Evolutionary conservation across 2,888 invertebrate species (phyloP).

Genomic region (Tachina fera): DNA sequence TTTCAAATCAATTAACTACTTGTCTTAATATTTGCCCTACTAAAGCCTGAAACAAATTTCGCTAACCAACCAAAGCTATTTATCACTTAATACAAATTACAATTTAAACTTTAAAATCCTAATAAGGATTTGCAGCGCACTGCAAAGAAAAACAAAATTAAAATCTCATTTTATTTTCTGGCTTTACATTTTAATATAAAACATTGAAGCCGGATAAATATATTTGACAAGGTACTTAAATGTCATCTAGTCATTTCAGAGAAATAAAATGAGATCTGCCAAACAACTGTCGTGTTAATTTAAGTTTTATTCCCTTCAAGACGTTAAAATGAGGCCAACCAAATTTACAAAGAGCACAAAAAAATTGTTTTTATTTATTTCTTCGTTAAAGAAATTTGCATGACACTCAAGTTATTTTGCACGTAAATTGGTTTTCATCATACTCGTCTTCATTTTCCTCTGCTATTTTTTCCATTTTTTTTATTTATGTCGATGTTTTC

Average conservation of each 20-base stretch:
- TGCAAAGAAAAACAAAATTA: not conserved
- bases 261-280: conserved; percentile 5
- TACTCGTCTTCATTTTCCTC: conserved; percentile 31
- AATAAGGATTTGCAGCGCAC: conserved; percentile 17
- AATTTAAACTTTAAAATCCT: conserved; percentile 32
- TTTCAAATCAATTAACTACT: too few species aligned
- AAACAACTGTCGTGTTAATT: conserved; percentile 60
- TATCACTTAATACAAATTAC: not conserved
- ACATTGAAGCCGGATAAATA: conserved; percentile 4
- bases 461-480: not conserved
- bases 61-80: conserved; percentile 1
- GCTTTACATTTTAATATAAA: not conserved
- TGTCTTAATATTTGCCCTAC: too few species aligned
- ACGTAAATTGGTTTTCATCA: conserved; percentile 79
- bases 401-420: conserved; percentile 82
- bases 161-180: not conserved
- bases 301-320: conserved; percentile 47
- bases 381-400: conserved; percentile 78
- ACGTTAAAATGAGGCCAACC: conserved; percentile 61
- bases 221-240: conserved; percentile 46
- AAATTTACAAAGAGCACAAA: conserved; percentile 17
- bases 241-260: conserved; percentile 36
- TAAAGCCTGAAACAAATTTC: too few species aligned
- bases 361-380: conserved; percentile 30
- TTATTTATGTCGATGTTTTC: conserved; percentile 7